Evolutionary conservation across 2,888 invertebrate genomes (phyloP).

Genomic region (Acleris sparsana): DNA sequence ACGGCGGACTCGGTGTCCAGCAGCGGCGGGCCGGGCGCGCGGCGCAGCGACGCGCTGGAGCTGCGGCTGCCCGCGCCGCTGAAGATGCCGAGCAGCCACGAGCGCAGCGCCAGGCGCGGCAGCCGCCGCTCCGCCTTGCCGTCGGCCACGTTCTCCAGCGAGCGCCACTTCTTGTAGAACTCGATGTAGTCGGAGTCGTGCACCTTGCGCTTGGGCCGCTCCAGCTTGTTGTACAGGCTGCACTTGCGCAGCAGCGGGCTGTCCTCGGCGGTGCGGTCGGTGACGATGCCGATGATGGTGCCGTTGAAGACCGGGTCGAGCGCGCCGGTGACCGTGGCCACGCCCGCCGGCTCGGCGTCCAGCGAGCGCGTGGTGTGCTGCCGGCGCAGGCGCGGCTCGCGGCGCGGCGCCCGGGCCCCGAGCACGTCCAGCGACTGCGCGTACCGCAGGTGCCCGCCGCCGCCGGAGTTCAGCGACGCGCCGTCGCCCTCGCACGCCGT

Average conservation of each 20-base stretch:
- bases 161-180: conserved; percentile 89
- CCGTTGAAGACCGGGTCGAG: conserved; percentile 68
- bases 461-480: conserved; percentile 38
- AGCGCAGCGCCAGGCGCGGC: conserved; percentile 86
- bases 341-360: conserved; percentile 61
- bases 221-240: conserved; percentile 67
- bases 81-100: conserved; percentile 90
- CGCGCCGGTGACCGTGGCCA: conserved; percentile 67
- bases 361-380: conserved; percentile 66
- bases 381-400: conserved; percentile 51
- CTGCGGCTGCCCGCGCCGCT: conserved; percentile 88
- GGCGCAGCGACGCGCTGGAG: conserved; percentile 79
- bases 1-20: conserved; percentile 79
- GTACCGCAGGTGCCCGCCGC: conserved; percentile 51
- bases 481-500: conserved; percentile 74
- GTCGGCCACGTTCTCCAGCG: conserved; percentile 87
- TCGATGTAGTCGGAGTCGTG: conserved; percentile 75
- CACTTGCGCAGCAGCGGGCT: conserved; percentile 77
- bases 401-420: conserved; percentile 41
- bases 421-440: conserved; percentile 62
- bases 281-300: conserved; percentile 65
- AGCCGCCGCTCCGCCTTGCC: conserved; percentile 71
- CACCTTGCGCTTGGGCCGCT: conserved; percentile 67
- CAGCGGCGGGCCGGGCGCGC: conserved; percentile 64
- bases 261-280: conserved; percentile 67